These are phyloP conservation scores for Etheostoma nigrum DNA, from an alignment of 2,797 vertebrate species.

Conservation along the genomic window DNA sequence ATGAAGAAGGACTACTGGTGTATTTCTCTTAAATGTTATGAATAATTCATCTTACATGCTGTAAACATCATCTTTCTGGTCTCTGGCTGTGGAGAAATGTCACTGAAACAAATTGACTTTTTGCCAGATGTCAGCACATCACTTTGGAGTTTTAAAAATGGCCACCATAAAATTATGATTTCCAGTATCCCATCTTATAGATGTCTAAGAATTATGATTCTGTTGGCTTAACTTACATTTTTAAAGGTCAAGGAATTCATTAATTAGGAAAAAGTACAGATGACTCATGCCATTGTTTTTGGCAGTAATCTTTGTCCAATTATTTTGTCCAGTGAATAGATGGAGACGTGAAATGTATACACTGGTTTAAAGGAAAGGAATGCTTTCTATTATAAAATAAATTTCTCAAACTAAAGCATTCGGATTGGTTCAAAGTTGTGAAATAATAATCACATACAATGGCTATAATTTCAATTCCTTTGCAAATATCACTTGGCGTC, in stretches of 20 bases:
- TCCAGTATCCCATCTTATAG: neutral
- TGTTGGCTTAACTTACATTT: neutral
- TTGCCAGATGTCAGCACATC: slow-evolving; percentile 15
- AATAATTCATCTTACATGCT: slow-evolving; percentile 1
- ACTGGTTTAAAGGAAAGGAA: neutral
- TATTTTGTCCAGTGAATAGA: neutral
- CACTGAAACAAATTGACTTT: slow-evolving; percentile 19
- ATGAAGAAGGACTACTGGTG: neutral
- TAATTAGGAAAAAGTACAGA: slow-evolving; percentile 5
- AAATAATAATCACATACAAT: no score
- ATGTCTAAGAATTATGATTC: neutral
- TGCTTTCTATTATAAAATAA: no score
- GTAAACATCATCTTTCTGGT: neutral
- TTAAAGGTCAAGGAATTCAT: neutral
- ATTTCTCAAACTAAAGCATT: no score
- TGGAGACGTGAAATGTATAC: neutral
- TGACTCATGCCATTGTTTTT: neutral
- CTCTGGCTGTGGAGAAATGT: slow-evolving; percentile 11
- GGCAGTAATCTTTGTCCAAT: neutral
- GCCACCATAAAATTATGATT: neutral
- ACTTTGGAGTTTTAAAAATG: slow-evolving; percentile 2
- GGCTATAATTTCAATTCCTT: no score
- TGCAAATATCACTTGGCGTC: no score
- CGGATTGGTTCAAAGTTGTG: no score
- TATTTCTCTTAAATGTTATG: slow-evolving; percentile 14